A percentile compares a stretch with the other conserved stretches of the same genome.
Evolutionary conservation across 2,113 vertebrate genomes (phyloP).

Genomic region (Sardina pilchardus): DNA sequence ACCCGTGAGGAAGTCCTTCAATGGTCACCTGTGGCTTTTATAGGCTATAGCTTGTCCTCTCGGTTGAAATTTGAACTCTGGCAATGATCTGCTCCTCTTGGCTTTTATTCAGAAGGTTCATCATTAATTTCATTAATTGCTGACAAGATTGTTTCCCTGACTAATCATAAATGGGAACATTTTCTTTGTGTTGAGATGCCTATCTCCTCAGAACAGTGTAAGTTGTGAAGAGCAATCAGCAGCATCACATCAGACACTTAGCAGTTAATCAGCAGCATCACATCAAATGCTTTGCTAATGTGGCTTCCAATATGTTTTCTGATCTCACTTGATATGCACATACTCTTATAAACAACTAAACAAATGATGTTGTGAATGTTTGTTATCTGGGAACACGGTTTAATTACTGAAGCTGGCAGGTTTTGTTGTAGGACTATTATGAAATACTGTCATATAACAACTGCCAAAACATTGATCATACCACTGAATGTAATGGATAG

Average conservation of each 20-base stretch:
- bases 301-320: neutral
- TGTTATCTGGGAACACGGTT: neutral
- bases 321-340: neutral
- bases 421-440: neutral
- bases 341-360: neutral
- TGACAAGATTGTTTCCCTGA: conserved; percentile 22
- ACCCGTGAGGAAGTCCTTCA: neutral
- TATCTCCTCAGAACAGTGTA: neutral
- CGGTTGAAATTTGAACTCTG: conserved; percentile 16
- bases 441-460: too few relatives aligned
- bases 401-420: neutral
- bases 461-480: too few relatives aligned
- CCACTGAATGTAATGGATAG: too few relatives aligned
- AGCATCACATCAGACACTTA: neutral
- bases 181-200: neutral
- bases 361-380: neutral
- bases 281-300: neutral
- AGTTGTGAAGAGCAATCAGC: neutral
- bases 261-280: too few relatives aligned
- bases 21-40: neutral
- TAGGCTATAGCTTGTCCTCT: neutral
- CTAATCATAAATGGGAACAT: neutral
- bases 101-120: neutral
- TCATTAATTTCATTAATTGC: conserved; percentile 27
- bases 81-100: neutral